Percentiles rank a stretch among this genome's conserved stretches.
Evolutionary conservation across 2,113 vertebrate species (phyloP).

Genomic region (Chloroceryle aenea): DNA sequence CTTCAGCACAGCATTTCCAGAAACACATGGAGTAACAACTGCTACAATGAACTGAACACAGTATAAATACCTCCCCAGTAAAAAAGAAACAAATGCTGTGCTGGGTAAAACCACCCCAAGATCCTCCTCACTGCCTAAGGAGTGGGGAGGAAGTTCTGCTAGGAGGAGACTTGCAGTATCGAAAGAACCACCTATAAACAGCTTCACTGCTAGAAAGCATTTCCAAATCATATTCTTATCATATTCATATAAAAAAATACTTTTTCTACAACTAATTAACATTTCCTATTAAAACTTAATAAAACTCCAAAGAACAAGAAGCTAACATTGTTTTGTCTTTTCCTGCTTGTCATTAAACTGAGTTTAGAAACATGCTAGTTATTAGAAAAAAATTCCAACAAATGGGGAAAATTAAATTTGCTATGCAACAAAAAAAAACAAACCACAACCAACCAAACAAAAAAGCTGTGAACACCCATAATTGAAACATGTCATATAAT

Average conservation of each 20-base stretch:
- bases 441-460: neutral
- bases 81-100: neutral
- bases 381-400: constrained; percentile 3
- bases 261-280: neutral
- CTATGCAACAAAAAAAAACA: neutral
- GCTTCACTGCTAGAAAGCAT: neutral
- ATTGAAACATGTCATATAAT: constrained; percentile 17
- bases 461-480: neutral
- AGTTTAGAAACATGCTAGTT: neutral
- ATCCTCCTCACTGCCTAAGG: no score
- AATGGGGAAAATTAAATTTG: neutral
- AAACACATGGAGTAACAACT: rapidly evolving
- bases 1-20: neutral
- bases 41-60: neutral
- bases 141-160: neutral
- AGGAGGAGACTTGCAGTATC: neutral
- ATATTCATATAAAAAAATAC: no score
- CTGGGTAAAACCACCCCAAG: neutral
- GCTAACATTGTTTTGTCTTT: neutral
- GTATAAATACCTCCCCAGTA: neutral
- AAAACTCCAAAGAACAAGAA: neutral
- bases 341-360: neutral
- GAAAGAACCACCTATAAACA: neutral
- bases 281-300: neutral
- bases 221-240: neutral